A percentile compares a stretch with the other conserved stretches of the same genome.
These are phyloP conservation scores for Hyposoter didymator DNA, from an alignment of 2,888 invertebrate species.

Conservation along the genomic window DNA sequence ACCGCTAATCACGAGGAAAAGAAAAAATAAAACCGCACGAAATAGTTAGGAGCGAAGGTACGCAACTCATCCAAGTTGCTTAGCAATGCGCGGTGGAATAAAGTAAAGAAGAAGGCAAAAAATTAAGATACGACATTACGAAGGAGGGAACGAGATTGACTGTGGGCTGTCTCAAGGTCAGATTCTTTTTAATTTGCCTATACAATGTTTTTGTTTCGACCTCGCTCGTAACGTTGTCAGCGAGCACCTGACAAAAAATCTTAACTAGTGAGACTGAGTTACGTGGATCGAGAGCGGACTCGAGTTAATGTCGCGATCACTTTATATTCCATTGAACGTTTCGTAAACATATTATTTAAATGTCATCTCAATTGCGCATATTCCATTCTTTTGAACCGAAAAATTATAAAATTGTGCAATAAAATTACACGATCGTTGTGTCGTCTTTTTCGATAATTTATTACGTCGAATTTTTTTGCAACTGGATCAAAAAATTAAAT, in stretches of 20 bases:
- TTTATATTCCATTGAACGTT: background rate
- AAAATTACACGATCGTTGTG: background rate
- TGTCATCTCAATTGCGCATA: background rate
- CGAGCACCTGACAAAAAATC: slow-evolving; percentile 78
- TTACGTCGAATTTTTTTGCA: background rate
- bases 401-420: background rate
- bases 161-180: slow-evolving; percentile 70
- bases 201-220: slow-evolving; percentile 45
- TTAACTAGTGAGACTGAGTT: slow-evolving; percentile 80
- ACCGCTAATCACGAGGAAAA: slow-evolving; percentile 30
- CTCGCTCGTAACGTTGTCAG: slow-evolving; percentile 78
- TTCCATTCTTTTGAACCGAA: background rate
- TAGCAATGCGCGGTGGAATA: slow-evolving; percentile 15
- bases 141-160: slow-evolving; percentile 52
- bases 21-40: slow-evolving; percentile 3
- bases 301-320: slow-evolving; percentile 10
- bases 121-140: slow-evolving; percentile 31
- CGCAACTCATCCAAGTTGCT: slow-evolving; percentile 19
- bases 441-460: too few species aligned
- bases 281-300: slow-evolving; percentile 75
- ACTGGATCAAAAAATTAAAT: background rate
- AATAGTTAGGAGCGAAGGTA: background rate
- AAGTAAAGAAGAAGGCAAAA: slow-evolving; percentile 28
- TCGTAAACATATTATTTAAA: background rate
- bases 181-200: slow-evolving; percentile 54